Evolutionary conservation across 1,140 invertebrate genomes (phyloP), one percentile per base, ranked within the genome.

Genomic region (Diorhabda carinulata): DNA sequence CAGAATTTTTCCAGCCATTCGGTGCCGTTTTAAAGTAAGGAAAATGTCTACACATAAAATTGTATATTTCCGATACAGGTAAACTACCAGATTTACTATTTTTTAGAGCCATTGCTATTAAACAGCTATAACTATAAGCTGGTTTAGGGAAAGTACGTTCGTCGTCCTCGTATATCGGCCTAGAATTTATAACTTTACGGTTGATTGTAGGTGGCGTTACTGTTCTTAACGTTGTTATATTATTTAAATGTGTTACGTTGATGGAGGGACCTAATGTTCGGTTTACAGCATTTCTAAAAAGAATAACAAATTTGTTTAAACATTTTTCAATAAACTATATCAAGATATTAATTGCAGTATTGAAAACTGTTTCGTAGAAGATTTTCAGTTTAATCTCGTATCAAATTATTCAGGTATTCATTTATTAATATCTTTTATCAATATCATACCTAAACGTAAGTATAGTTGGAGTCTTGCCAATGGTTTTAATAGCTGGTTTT

Each of bases 41-140:
- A 81, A 98, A 98, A 81, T 98, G 96, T 83, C 96, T 92, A 82
- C 94, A 98, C 91, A 98, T 98, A 80, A 98, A 98, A 81, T 95
- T 97, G 81, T 98, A 99, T 71, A 99, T 99, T 85, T 98, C 97
- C 5, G 96, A 97, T 5, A 99, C 97, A 2, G 97, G 97, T 74
- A 99, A 82, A 76, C 93, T 96, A 61, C 97, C 97, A 65, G 91
- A 92, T 74, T 90, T 87, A 64, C 95, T 98, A 80, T 99, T 98
- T 83, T 98, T 98, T 61, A 99, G 83, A 3, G 97, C 95, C 92
- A 98, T 92, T 2, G 96, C 96, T 78, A 99, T 98, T 67, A 99
- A 86, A 84, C 97, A 98, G 45, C 95, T 97, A 78, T 98, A 99
- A 2, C 96, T 98, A 82, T 98, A 99, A 1, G 95, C 93, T 0